These are phyloP conservation scores for Spodoptera littoralis DNA, from an alignment of 2,888 invertebrate genomes.

Conservation along the genomic window DNA sequence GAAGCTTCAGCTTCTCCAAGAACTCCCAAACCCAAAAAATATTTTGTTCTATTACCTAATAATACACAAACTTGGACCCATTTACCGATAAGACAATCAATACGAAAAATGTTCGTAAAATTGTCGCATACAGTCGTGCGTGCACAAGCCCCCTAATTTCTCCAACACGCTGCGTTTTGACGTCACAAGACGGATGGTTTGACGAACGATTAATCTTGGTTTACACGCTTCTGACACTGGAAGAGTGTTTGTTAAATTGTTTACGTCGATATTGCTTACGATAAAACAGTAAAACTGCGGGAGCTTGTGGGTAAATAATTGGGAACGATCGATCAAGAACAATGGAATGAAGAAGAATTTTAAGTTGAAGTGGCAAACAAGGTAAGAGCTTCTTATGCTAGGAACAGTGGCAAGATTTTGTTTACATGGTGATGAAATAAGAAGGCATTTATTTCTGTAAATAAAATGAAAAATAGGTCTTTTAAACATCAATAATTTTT, in stretches of 20 bases:
- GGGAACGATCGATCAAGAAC: conserved; percentile 15
- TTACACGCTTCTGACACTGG: conserved; percentile 45
- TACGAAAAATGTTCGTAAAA: not conserved
- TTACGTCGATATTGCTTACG: conserved; percentile 27
- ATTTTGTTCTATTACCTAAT: too few species aligned
- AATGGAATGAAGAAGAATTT: too few species aligned
- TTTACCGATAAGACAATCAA: not conserved
- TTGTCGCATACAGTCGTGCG: not conserved
- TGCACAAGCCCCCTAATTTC: conserved; percentile 7
- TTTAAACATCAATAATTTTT: too few species aligned
- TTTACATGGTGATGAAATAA: too few species aligned
- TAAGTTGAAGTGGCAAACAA: too few species aligned
- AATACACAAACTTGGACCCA: too few species aligned
- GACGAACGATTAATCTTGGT: conserved; percentile 61
- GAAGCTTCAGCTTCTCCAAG: too few species aligned
- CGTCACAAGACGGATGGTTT: conserved; percentile 59
- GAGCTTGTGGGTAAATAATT: conserved; percentile 2
- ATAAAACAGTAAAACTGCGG: conserved; percentile 4
- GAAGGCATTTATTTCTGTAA: too few species aligned
- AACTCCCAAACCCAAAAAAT: too few species aligned
- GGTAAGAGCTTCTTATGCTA: too few species aligned
- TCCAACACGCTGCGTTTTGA: conserved; percentile 37
- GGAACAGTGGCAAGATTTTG: too few species aligned
- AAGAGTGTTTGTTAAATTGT: conserved; percentile 57
- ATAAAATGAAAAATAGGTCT: too few species aligned